These are phyloP conservation scores for Pseudopipra pipra DNA, from an alignment of 2,113 vertebrate species.

Conservation along the genomic window DNA sequence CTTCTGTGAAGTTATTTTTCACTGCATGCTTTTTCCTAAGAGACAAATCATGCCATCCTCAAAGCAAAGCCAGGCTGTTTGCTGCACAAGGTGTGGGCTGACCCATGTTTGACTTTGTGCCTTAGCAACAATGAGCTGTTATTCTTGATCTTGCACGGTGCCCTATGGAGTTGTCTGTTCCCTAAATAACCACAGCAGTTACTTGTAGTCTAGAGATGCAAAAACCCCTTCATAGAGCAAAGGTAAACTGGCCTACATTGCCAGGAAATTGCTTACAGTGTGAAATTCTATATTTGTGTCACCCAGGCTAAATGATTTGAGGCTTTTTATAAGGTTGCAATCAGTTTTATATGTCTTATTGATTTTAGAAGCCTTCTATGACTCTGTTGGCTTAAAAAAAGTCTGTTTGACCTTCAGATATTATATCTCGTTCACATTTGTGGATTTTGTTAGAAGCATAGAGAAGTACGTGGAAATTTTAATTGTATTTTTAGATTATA, in stretches of 20 bases:
- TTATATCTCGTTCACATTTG: background rate
- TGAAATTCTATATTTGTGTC: background rate
- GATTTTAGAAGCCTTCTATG: background rate
- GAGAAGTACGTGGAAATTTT: background rate
- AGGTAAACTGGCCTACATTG: background rate
- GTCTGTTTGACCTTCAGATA: background rate
- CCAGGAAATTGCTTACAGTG: background rate
- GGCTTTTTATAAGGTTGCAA: background rate
- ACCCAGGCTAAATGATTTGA: background rate
- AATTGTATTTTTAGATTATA: background rate
- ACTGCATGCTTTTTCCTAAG: background rate
- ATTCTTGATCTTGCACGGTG: background rate
- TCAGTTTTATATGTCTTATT: background rate
- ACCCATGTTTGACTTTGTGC: background rate
- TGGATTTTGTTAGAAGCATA: background rate
- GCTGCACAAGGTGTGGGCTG: background rate
- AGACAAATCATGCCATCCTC: background rate
- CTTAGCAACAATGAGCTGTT: background rate
- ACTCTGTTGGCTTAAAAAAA: background rate
- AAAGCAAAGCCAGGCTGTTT: background rate
- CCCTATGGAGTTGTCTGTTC: background rate
- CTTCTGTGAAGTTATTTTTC: background rate
- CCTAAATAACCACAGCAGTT: background rate
- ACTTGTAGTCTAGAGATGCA: background rate
- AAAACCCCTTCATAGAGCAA: background rate